Evolutionary conservation across 92 coral and sea anemone species (phyloP).

Genomic region (Palythoa grandis): DNA sequence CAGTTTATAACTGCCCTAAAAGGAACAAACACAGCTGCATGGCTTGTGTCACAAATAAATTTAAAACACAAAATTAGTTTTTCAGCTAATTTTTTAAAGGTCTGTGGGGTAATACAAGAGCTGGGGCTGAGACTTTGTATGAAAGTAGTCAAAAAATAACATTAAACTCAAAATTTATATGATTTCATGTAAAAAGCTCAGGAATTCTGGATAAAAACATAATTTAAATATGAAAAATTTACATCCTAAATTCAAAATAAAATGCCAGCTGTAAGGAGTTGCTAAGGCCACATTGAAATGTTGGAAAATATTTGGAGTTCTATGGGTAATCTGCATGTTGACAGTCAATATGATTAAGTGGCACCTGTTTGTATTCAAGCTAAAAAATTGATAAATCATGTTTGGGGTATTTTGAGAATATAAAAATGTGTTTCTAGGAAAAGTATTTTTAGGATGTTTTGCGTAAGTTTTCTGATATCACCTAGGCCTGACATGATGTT

Average conservation of each 20-base stretch:
- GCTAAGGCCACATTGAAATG: no score
- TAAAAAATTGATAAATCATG: no score
- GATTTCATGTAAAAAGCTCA: no score
- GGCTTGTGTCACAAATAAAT: neutral
- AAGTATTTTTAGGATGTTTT: neutral
- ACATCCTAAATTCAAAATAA: no score
- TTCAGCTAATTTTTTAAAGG: neutral
- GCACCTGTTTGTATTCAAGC: neutral
- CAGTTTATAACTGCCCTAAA: no score
- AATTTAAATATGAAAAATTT: no score
- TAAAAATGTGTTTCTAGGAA: neutral
- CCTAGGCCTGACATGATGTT: neutral
- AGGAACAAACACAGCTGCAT: neutral
- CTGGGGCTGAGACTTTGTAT: neutral
- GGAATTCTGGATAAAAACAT: no score
- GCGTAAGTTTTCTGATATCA: neutral
- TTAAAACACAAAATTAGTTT: neutral
- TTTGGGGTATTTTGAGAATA: no score
- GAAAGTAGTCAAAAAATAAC: neutral
- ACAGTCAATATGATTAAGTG: neutral
- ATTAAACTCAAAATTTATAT: no score
- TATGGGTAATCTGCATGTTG: no score
- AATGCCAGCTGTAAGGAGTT: no score
- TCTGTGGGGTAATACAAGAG: neutral
- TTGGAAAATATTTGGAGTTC: no score